Base-by-base conservation (phyloP, 2,797 vertebrate genomes). In the Tiaroga cobitis region DNA sequence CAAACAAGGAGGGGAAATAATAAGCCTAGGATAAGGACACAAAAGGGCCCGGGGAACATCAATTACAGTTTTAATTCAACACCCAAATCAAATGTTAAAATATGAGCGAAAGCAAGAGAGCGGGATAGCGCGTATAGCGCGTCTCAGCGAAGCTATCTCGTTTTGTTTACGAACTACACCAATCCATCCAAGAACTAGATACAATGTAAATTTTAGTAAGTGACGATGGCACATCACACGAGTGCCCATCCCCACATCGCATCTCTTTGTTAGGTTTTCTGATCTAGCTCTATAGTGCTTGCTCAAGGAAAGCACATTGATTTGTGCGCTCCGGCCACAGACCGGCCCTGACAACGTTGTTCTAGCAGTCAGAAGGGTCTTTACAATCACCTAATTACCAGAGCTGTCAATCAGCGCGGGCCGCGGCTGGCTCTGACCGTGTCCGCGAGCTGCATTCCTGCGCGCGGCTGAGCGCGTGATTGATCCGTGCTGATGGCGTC, bases 301-400 rank as follows among this genome's bases (percentile, higher is more conserved):
- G 94, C 96, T 95, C 93, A 92, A 92, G 94, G 94, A 93, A 95
- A 96, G 95, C 96, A 96, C 96, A 96, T 96, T 96, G 96, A 97
- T 97, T 96, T 94, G 94, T 95, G 95, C 94, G 95, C 95, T 96
- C 94, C 93, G 95, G 95, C 96, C 94, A 91, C 95, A 96, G 96
- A 96, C 96, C 95, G 96, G 96, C 96, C 96, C 95, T 96, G 96
- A 97, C 96, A 97, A 97, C 96, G 97, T 97, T 99, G 97, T 97
- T 97, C 95, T 95, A 97, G 95, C 96, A 96, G 96, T 96, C 93
- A 92, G 95, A 95, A 95, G 95, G 96, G 95, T 96, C 96, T 96
- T 94, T 97, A 97, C 97, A 97, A 97, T 96, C 96, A 95, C 97
- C 96, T 98, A 98, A 99, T 99, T 97, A 99, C 96, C 96, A 95